A percentile compares a stretch with the other conserved stretches of the same genome.
phyloP scores from a whole-genome alignment of 2,113 vertebrate genomes.

The Sapayoa aenigma region DNA sequence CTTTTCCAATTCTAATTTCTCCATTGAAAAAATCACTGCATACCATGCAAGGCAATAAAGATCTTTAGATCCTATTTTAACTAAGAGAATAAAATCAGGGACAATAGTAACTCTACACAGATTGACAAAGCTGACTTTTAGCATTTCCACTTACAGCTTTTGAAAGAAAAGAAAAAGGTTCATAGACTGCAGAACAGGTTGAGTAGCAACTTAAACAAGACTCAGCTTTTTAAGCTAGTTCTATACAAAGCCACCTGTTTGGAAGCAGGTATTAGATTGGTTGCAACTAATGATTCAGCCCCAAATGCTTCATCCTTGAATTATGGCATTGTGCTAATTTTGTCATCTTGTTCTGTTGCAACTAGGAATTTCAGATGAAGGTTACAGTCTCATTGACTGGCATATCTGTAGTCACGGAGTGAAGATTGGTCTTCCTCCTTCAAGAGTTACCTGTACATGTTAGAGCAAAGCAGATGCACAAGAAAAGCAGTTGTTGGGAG shows the following conservation, averaged over 20 bases:
- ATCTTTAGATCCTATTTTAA: not conserved
- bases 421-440: not conserved
- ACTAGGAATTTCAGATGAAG: not conserved
- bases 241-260: not conserved
- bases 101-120: not conserved
- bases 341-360: not conserved
- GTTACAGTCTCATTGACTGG: not conserved
- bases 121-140: not conserved
- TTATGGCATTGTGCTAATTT: not conserved
- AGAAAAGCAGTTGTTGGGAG: not conserved
- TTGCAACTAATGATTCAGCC: not conserved
- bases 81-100: too few species aligned
- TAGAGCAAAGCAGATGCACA: not conserved
- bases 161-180: not conserved
- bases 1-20: not conserved
- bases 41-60: not conserved
- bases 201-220: not conserved
- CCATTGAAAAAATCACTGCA: not conserved
- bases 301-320: not conserved
- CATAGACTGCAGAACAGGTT: not conserved
- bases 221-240: not conserved
- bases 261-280: not conserved
- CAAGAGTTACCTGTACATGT: not conserved
- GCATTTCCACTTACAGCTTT: not conserved
- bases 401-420: not conserved